Conservation (phyloP, 2,888 invertebrate species). For the Dioctria rufipes region DNA sequence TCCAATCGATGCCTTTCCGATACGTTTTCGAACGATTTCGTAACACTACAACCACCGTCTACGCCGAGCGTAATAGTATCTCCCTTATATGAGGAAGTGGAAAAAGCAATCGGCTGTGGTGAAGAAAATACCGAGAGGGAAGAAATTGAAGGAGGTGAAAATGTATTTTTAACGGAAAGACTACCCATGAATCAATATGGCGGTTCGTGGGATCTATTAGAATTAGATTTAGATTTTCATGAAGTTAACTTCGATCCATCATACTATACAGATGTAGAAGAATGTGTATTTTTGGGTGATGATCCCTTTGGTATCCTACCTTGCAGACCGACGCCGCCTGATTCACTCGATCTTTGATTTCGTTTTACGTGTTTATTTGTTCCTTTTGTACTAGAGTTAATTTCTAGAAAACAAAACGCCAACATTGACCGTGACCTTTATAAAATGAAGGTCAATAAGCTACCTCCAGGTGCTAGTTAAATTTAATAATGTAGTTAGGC, state of each 20-base stretch:
- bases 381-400: neutral
- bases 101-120: conserved; percentile 70
- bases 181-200: conserved; percentile 71
- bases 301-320: conserved; percentile 76
- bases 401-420: conserved; percentile 12
- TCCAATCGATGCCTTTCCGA: conserved; percentile 72
- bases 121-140: neutral
- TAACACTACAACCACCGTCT: conserved; percentile 68
- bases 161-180: conserved; percentile 4
- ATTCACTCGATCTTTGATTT: conserved; percentile 72
- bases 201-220: conserved; percentile 77
- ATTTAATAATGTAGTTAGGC: conserved; percentile 43
- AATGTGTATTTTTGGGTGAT: conserved; percentile 75
- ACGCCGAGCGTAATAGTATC: conserved; percentile 77
- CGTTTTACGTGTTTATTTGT: conserved; percentile 59
- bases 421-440: conserved; percentile 2
- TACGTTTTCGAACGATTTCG: conserved; percentile 78
- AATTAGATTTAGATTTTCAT: conserved; percentile 76
- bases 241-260: conserved; percentile 77
- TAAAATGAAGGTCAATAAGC: conserved; percentile 12
- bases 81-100: conserved; percentile 67
- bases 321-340: conserved; percentile 76
- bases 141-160: neutral
- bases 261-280: conserved; percentile 77
- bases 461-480: conserved; percentile 50